phyloP scores from a whole-genome alignment of 2,113 vertebrate species.

The Alaudala cheleensis region DNA sequence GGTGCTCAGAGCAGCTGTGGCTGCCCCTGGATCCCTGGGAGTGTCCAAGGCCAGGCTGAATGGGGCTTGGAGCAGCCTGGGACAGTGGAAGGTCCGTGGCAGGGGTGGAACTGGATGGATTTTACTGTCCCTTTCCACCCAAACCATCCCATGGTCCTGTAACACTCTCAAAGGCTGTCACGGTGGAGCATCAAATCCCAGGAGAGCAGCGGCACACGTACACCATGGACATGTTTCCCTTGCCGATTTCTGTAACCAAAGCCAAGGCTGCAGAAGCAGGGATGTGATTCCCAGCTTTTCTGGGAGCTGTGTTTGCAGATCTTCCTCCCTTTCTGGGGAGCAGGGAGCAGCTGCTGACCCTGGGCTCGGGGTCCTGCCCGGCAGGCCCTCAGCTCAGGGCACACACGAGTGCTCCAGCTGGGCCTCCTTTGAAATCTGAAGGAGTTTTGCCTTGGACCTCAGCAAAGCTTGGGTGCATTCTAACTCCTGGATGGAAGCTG shows the following conservation, averaged over 20 bases:
- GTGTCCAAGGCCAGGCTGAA: background rate
- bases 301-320: background rate
- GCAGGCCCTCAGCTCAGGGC: fast-evolving
- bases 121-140: too few species aligned
- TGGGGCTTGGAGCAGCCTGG: fast-evolving
- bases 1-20: background rate
- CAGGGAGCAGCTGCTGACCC: fast-evolving
- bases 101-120: fast-evolving
- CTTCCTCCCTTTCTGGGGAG: background rate
- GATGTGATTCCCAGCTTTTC: background rate
- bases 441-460: background rate
- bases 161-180: background rate
- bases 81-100: fast-evolving
- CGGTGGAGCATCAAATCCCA: fast-evolving
- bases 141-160: background rate
- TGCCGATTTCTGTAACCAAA: background rate
- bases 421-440: background rate
- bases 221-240: fast-evolving
- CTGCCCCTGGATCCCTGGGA: background rate
- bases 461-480: background rate
- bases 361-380: fast-evolving
- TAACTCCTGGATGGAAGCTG: background rate
- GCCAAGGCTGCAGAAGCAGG: background rate
- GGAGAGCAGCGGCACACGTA: background rate
- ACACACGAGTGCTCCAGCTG: background rate